phyloP scores from a whole-genome alignment of 2,113 vertebrate species.

The Anolis sagrei region DNA sequence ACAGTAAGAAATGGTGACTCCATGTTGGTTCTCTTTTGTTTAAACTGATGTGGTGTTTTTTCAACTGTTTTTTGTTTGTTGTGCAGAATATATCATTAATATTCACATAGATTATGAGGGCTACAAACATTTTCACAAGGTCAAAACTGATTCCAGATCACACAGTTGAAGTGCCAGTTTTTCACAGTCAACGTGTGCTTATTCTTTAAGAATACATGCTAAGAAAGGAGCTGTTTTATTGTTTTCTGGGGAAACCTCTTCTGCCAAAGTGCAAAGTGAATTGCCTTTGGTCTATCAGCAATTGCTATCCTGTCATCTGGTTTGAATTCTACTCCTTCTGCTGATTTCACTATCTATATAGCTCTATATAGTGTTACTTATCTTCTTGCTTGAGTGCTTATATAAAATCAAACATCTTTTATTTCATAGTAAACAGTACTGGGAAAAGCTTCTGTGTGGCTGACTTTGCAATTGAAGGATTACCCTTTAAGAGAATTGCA shows the following conservation, averaged over 20 bases:
- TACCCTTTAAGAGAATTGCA: conserved; percentile 17
- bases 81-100: too few relatives aligned
- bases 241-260: not conserved
- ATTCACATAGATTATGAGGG: not conserved
- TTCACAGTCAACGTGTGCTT: too few relatives aligned
- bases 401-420: not conserved
- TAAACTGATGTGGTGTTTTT: not conserved
- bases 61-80: too few relatives aligned
- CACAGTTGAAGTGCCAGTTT: not conserved
- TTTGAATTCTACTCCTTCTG: not conserved
- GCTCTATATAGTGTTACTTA: not conserved
- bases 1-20: not conserved
- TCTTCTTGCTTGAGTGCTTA: not conserved
- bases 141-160: not conserved
- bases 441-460: rapidly evolving
- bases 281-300: not conserved
- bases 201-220: not conserved
- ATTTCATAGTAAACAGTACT: not conserved
- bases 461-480: not conserved
- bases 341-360: not conserved
- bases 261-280: not conserved
- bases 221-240: not conserved
- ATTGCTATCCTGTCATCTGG: not conserved
- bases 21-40: not conserved
- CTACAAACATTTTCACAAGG: not conserved